Evolutionary conservation across 92 coral and sea anemone species (phyloP).

Genomic region (Epizoanthus illoricatus): DNA sequence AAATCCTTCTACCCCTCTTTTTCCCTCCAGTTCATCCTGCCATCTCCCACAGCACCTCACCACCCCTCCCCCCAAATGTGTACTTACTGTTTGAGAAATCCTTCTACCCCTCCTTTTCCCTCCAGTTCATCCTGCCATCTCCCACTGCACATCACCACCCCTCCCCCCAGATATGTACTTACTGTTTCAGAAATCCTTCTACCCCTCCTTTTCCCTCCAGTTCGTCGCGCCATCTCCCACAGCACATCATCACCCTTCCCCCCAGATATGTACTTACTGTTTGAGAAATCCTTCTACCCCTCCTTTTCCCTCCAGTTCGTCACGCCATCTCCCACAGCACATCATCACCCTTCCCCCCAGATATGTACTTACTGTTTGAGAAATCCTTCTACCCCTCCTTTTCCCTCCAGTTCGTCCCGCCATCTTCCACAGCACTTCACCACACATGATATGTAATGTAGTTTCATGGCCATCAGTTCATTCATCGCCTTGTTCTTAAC

Average conservation of each 20-base stretch:
- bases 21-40: constrained; percentile 22
- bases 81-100: constrained; percentile 81
- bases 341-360: not conserved
- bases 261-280: constrained; percentile 9
- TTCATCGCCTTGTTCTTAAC: constrained; percentile 64
- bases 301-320: constrained; percentile 11
- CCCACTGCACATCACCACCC: constrained; percentile 64
- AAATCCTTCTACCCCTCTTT: constrained; percentile 11
- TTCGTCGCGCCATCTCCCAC: constrained; percentile 19
- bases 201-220: constrained; percentile 4
- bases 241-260: constrained; percentile 8
- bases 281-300: constrained; percentile 33
- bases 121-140: constrained; percentile 82
- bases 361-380: constrained; percentile 69
- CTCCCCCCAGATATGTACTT: not conserved
- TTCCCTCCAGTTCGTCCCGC: constrained; percentile 82
- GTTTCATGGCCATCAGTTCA: constrained; percentile 90
- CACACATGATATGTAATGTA: constrained; percentile 72
- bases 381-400: constrained; percentile 84
- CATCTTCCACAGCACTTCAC: constrained; percentile 81
- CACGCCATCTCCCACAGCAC: constrained; percentile 27
- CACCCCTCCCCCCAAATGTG: not conserved
- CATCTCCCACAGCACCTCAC: constrained; percentile 6
- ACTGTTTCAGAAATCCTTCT: constrained; percentile 43
- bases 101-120: constrained; percentile 82